phyloP scores from a whole-genome alignment of 2,797 vertebrate genomes.

The Petrocephalus sullivani region DNA sequence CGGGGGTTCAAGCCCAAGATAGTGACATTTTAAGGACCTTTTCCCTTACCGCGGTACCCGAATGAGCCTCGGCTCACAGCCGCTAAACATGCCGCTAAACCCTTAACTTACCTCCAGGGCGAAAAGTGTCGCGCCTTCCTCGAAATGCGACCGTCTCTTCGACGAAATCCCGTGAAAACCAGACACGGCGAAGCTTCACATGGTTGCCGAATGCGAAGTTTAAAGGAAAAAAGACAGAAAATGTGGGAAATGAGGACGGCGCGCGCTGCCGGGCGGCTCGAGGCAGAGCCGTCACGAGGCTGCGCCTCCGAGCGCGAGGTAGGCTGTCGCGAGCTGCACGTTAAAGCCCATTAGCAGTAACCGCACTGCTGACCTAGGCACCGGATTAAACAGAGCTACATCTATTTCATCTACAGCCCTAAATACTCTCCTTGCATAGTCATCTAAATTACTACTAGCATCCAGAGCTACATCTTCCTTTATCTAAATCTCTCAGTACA shows the following conservation, averaged over 20 bases:
- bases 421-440: neutral
- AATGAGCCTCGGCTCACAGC: neutral
- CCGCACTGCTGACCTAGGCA: neutral
- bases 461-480: neutral
- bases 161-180: neutral
- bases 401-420: neutral
- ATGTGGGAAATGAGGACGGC: neutral
- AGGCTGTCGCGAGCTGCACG: neutral
- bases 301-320: neutral
- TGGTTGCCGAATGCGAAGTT: neutral
- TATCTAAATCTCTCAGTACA: neutral
- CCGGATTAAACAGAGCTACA: neutral
- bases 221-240: neutral
- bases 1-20: neutral
- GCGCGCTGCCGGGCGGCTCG: neutral
- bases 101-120: neutral
- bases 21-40: neutral
- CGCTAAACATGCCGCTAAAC: neutral
- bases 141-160: neutral
- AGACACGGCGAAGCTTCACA: neutral
- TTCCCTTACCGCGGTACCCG: neutral
- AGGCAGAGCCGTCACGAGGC: neutral
- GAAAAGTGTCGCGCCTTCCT: neutral
- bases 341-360: neutral
- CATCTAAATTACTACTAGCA: neutral